phyloP scores from a whole-genome alignment of 2,888 invertebrate species.

The Drosophila suboccidentalis region DNA sequence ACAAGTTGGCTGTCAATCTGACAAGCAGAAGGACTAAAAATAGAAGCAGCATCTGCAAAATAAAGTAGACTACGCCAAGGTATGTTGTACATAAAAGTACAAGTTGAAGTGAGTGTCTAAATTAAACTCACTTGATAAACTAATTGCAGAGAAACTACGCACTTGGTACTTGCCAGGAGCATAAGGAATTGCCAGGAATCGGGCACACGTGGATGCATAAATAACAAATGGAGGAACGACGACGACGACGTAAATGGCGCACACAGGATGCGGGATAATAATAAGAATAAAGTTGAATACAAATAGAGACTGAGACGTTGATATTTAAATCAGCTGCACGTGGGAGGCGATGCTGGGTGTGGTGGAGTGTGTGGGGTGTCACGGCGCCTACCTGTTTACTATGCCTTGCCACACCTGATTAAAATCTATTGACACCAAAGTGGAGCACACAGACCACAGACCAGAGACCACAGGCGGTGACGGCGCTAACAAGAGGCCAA shows the following conservation, averaged over 20 bases:
- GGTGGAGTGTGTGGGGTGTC: neutral
- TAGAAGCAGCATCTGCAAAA: conserved; percentile 24
- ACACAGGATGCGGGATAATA: conserved; percentile 17
- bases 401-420: conserved; percentile 79
- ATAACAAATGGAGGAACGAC: conserved; percentile 58
- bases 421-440: conserved; percentile 77
- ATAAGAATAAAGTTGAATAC: conserved; percentile 49
- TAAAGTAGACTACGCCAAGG: neutral
- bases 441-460: conserved; percentile 58
- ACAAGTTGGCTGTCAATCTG: conserved; percentile 23
- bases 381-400: conserved; percentile 63
- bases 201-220: conserved; percentile 68
- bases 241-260: conserved; percentile 29
- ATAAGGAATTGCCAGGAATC: neutral
- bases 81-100: conserved; percentile 10
- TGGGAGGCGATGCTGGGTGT: conserved; percentile 5
- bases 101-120: conserved; percentile 37
- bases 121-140: conserved; percentile 29
- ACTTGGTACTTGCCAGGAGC: conserved; percentile 53
- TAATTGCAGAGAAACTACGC: conserved; percentile 53
- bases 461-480: conserved; percentile 32
- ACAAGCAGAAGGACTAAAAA: conserved; percentile 39
- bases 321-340: conserved; percentile 62
- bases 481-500: conserved; percentile 35
- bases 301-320: conserved; percentile 52